Percentiles rank a stretch among this genome's conserved stretches.
Conservation (phyloP, 1,140 invertebrate genomes). For the Musca domestica region DNA sequence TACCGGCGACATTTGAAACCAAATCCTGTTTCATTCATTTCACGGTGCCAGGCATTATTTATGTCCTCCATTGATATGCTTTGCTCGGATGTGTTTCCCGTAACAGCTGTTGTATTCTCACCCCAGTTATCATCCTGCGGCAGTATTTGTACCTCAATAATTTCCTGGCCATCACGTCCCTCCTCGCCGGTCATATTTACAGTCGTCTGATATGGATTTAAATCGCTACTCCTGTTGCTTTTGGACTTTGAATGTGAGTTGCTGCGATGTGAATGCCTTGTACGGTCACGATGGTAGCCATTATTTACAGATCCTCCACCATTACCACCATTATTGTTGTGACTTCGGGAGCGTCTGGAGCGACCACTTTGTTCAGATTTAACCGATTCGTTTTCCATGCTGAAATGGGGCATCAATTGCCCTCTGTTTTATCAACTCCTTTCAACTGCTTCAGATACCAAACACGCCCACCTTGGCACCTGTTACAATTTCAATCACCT, state of each 20-base stretch:
- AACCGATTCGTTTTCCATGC: slow-evolving; percentile 53
- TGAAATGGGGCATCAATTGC: neutral
- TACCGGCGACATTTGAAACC: slow-evolving; percentile 77
- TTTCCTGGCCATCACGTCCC: slow-evolving; percentile 67
- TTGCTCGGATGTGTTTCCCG: slow-evolving; percentile 93
- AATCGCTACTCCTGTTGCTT: slow-evolving; percentile 48
- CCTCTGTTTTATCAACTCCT: neutral
- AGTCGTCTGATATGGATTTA: slow-evolving; percentile 79
- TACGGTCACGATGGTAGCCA: slow-evolving; percentile 49
- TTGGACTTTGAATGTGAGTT: slow-evolving; percentile 47
- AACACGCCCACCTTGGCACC: slow-evolving; percentile 18
- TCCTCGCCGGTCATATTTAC: slow-evolving; percentile 65
- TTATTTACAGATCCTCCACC: slow-evolving; percentile 35
- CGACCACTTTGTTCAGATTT: slow-evolving; percentile 54
- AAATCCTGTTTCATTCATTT: slow-evolving; percentile 66
- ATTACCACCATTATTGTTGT: slow-evolving; percentile 42
- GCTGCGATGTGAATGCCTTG: slow-evolving; percentile 50
- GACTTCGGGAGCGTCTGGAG: slow-evolving; percentile 51
- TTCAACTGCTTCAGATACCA: neutral
- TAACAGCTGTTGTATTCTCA: slow-evolving; percentile 95
- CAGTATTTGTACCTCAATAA: slow-evolving; percentile 89
- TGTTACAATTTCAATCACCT: slow-evolving; percentile 11
- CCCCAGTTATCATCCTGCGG: slow-evolving; percentile 98
- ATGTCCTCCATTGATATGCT: slow-evolving; percentile 91
- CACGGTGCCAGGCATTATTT: slow-evolving; percentile 71